phyloP scores from a whole-genome alignment of 2,797 vertebrate species.

The Anguilla obscura region DNA sequence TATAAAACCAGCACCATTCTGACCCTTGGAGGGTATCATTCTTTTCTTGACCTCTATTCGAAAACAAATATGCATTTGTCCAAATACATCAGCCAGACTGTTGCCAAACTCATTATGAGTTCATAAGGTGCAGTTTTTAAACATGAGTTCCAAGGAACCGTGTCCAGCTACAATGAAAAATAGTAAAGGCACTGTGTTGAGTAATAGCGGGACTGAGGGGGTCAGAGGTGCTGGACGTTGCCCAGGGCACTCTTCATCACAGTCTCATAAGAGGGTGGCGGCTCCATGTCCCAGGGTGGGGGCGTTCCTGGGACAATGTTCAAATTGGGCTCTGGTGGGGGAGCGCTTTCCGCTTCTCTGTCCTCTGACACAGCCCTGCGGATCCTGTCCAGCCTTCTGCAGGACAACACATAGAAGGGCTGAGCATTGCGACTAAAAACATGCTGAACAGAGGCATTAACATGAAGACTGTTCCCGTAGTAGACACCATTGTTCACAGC shows the following conservation, averaged over 20 bases:
- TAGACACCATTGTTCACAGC: not conserved
- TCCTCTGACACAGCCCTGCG: conserved; percentile 71
- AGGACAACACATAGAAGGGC: conserved; percentile 25
- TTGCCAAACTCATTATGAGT: not conserved
- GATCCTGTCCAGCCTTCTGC: conserved; percentile 75
- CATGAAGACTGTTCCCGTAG: not conserved
- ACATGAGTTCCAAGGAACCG: not conserved
- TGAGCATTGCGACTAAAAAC: not conserved
- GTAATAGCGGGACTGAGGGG: conserved; percentile 44
- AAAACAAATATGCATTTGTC: not conserved
- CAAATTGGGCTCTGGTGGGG: conserved; percentile 30
- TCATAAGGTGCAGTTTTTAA: not conserved
- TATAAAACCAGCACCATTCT: conserved; percentile 4
- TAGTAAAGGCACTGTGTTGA: not conserved
- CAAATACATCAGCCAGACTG: not conserved
- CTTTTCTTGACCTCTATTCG: not conserved
- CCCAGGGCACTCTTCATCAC: conserved; percentile 73
- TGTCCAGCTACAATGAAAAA: not conserved
- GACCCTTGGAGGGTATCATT: not conserved
- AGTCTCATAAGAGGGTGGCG: conserved; percentile 72
- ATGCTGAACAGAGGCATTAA: not conserved
- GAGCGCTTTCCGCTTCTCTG: conserved; percentile 45
- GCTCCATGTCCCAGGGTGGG: conserved; percentile 74
- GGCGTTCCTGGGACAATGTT: conserved; percentile 57
- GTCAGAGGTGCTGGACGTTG: conserved; percentile 28